Evolutionary conservation across 2,113 vertebrate species (phyloP), one percentile per base, ranked within the genome.

Genomic region (Bufo gargarizans): DNA sequence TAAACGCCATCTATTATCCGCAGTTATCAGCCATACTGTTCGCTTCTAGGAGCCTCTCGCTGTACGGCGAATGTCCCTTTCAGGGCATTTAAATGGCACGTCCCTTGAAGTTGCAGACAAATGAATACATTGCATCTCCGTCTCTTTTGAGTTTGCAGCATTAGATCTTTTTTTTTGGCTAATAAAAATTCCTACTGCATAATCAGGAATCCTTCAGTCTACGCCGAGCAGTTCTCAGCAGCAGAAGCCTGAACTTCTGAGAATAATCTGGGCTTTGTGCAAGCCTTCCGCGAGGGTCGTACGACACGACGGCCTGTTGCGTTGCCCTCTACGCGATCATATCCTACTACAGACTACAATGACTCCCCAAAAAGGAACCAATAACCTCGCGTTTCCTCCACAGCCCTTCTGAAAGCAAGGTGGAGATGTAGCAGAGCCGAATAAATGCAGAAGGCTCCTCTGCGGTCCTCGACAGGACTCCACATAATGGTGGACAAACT

Each of bases 101-200:
- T 55, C 53, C 49, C 20, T n/a, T 53, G 76, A 77, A 77, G 47
- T 77, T 77, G 12, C 1, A 53, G 20, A 53, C 20, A 77, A 77
- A 77, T 53, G 19, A 53, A 77, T 77, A 53, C 76, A 77, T 77
- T 77, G 49, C 53, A 77, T 77, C 17, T 4, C 22, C 10, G 4
- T 53, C 19, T 77, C 17, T 20, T 74, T 49, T 19, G 72, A 76
- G 6, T 55, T 59, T 80, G 55, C 20, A 56, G 6, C 77, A 56
- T 13, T 55, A 79, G 20, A 79, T 56, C 53, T 59, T 58, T 56
- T 22, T 33, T 77, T 49, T 45, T 76, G 19, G 76, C 76, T 77
- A n/a, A 50, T 77, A 77, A 77, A 77, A 77, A 77, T 77, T 77
- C 47, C n/a, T 58, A 3, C 53, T 43, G 77, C n/a, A 80, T 80